A percentile compares a stretch with the other conserved stretches of the same genome.
phyloP scores from a whole-genome alignment of 2,888 invertebrate species.

The Tinea semifulvella region DNA sequence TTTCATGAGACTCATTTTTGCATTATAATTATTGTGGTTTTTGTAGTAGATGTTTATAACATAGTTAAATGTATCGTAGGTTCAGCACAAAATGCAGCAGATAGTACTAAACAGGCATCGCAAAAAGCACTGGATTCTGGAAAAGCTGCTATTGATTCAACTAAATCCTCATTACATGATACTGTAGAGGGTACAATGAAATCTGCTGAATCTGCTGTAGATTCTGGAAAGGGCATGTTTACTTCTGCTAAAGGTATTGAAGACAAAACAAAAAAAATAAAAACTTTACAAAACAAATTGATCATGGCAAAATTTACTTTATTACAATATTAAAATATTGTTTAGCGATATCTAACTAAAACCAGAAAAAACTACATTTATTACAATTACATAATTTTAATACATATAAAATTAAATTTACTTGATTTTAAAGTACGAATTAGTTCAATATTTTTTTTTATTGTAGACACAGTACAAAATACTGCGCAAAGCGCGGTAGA shows the following conservation, averaged over 20 bases:
- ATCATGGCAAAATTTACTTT: not conserved
- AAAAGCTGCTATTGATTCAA: constrained; percentile 31
- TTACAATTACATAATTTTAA: not conserved
- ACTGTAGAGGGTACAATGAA: constrained; percentile 39
- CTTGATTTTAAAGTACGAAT: too few species aligned
- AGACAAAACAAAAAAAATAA: not conserved
- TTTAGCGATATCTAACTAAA: too few species aligned
- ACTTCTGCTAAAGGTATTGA: constrained; percentile 33
- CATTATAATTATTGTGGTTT: too few species aligned
- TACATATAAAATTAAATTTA: not conserved
- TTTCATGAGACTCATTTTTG: too few species aligned
- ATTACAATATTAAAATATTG: not conserved
- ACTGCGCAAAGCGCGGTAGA: constrained; percentile 36
- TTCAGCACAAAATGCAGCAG: constrained; percentile 32
- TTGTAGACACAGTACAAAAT: constrained; percentile 23
- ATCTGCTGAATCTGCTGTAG: constrained; percentile 32
- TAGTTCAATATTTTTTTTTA: too few species aligned
- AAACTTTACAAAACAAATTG: not conserved
- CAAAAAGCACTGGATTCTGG: constrained; percentile 26
- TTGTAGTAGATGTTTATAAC: too few species aligned
- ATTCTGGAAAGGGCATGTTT: constrained; percentile 23
- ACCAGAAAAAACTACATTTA: not conserved
- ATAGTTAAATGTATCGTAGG: too few species aligned
- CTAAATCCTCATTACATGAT: constrained; percentile 26
- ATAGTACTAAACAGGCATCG: constrained; percentile 37